Evolutionary conservation across 2,797 vertebrate species (phyloP), one percentile per base, ranked within the genome.

Genomic region (Pangasius larnaudii): DNA sequence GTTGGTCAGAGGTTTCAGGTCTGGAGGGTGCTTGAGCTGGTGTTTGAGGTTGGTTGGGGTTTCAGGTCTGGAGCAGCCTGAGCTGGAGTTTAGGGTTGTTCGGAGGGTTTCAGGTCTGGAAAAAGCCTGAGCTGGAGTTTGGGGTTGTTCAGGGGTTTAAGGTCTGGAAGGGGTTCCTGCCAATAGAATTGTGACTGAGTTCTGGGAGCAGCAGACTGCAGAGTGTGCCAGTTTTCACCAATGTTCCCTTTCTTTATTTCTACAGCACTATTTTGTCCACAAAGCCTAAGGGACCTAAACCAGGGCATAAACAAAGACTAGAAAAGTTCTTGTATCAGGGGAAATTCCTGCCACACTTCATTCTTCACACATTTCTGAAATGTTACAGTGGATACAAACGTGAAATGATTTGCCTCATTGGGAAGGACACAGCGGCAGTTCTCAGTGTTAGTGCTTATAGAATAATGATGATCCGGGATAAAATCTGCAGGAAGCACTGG

Each of bases 391-490:
- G 16, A 78, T 78, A 78, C 49, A 78, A 78, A 77, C 5, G 7
- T 33, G 51, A 78, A 78, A 78, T 56, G 75, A 56, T 78, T 33
- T 53, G 49, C 16, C 16, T 78, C 49, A 56, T 22, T 78, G 75
- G n/a, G 75, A 56, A 53, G 49, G n/a, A 19, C 33, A 80, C 16
- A 0, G 56, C 24, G 56, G 11, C 53, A 67, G 58, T 46, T 18
- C 49, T 16, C 59, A 27, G 22, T 81, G 19, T 39, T 81, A n/a
- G 11, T 78, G 46, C 27, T 59, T 80, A 58, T 5, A 22, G 53
- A 80, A 59, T 8, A 81, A 80, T 61, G 33, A 59, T 59, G 33
- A 59, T 81, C 33, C 53, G 61, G 53, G 49, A 79, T 13, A 86
- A 80, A 69, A 49, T 36, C 51, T 75, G 39, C 7, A 75, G 42